Base-by-base conservation (phyloP, 2,113 vertebrate genomes). In the Glaucidium brasilianum region DNA sequence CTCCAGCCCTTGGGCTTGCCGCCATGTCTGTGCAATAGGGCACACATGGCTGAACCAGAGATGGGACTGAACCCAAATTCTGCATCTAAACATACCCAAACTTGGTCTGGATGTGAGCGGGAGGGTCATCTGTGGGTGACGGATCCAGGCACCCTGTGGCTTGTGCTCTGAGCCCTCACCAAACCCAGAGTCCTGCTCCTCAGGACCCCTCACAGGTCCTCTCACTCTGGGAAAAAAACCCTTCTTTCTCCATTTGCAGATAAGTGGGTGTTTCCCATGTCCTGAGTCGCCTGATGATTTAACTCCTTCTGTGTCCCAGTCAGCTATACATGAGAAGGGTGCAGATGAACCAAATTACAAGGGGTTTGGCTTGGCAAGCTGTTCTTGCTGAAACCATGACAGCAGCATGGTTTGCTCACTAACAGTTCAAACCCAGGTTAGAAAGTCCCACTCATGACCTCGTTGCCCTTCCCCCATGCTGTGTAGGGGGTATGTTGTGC, bases 141-240 rank as follows among this genome's bases (percentile, higher is more conserved):
- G 0, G 27, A 12, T 18, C n/a, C 49, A 58, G n/a, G 50, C 27
- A 74, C 11, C 2, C 56, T 0, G 0, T 1, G 2, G 30, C 25
- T 11, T n/a, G 5, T n/a, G 34, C 43, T 85, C 21, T 52, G 68
- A 71, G 39, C 23, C 7, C 34, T 23, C 1, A 2, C 12, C 2
- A 14, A 63, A 79, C 16, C 12, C 20, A 19, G 30, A 49, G 2
- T 47, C 27, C 15, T 41, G 15, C 49, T 86, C 79, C 45, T 77
- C 8, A 23, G 77, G 23, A 39, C 10, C 17, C 29, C 59, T 29
- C 1, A 0, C 4, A 73, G 39, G 52, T 52, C 30, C 21, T 76
- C 19, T 82, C 9, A 41, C 14, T 5, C 37, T 45, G 27, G 17
- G 43, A 19, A 6, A 62, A 32, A 9, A 0, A 39, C 9, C 2